These are phyloP conservation scores for Danio jaintianensis DNA, from an alignment of 2,797 vertebrate species.

Conservation along the genomic window DNA sequence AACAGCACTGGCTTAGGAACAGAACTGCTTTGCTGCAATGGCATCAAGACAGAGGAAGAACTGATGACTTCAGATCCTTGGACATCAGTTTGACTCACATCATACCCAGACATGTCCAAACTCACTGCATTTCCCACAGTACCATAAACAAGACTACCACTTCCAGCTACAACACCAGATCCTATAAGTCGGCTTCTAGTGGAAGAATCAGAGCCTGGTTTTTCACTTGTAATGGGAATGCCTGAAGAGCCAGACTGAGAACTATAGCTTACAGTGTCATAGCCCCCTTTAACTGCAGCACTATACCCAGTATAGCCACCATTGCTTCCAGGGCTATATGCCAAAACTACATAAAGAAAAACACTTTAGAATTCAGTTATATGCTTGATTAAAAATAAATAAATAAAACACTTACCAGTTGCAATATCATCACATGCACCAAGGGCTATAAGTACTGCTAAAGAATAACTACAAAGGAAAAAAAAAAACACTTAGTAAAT, in stretches of 20 bases:
- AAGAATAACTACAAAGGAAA: constrained; percentile 13
- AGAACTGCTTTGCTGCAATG: neutral
- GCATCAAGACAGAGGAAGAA: neutral
- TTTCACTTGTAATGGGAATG: neutral
- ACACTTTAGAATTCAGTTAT: neutral
- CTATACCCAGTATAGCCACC: neutral
- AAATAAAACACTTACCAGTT: neutral
- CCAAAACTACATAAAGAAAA: neutral
- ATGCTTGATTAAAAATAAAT: too few species aligned
- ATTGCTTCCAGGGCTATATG: neutral
- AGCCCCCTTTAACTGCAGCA: neutral
- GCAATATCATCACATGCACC: neutral
- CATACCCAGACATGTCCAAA: neutral
- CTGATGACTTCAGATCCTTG: neutral
- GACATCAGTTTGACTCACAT: neutral
- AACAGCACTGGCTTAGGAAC: neutral
- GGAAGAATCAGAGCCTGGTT: neutral
- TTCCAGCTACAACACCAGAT: neutral
- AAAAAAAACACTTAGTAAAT: neutral
- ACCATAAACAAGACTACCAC: neutral
- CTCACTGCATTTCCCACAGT: neutral
- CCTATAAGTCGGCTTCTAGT: neutral
- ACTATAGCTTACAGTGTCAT: neutral
- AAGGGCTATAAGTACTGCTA: neutral
- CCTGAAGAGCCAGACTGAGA: too few species aligned